Evolutionary conservation across 2,113 vertebrate species (phyloP).

Genomic region (Galbula dea): DNA sequence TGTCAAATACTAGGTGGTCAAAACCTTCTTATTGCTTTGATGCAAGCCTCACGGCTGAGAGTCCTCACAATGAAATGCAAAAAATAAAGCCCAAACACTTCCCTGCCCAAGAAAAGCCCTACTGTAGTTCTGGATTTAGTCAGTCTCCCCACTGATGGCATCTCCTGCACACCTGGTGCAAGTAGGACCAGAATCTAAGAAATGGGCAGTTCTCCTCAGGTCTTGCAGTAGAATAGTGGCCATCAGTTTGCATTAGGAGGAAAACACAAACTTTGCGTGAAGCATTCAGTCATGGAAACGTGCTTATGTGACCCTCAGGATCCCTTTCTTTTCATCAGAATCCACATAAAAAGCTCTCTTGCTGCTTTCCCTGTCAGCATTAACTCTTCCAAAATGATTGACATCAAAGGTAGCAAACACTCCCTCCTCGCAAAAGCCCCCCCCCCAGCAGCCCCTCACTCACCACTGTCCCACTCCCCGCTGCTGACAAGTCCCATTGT

Average conservation of each 20-base stretch:
- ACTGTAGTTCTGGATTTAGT: neutral
- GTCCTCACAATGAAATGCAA: neutral
- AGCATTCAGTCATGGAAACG: neutral
- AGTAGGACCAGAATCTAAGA: neutral
- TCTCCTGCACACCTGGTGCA: neutral
- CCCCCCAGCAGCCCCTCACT: neutral
- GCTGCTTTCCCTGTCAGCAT: neutral
- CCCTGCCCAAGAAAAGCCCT: neutral
- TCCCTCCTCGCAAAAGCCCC: slow-evolving; percentile 14
- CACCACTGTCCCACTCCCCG: neutral
- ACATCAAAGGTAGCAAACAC: slow-evolving; percentile 33
- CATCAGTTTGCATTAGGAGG: slow-evolving; percentile 8
- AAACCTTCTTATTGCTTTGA: neutral
- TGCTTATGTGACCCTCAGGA: neutral
- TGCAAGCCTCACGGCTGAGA: neutral
- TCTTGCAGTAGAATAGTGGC: neutral
- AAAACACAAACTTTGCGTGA: neutral
- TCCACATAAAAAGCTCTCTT: slow-evolving; percentile 22
- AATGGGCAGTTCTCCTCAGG: neutral
- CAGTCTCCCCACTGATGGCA: neutral
- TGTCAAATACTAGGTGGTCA: neutral
- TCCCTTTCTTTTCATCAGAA: neutral
- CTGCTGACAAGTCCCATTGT: neutral
- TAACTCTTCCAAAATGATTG: slow-evolving; percentile 26
- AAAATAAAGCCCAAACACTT: neutral